Evolutionary conservation across 2,888 invertebrate genomes (phyloP).

Genomic region (Philopedon plagiatum): DNA sequence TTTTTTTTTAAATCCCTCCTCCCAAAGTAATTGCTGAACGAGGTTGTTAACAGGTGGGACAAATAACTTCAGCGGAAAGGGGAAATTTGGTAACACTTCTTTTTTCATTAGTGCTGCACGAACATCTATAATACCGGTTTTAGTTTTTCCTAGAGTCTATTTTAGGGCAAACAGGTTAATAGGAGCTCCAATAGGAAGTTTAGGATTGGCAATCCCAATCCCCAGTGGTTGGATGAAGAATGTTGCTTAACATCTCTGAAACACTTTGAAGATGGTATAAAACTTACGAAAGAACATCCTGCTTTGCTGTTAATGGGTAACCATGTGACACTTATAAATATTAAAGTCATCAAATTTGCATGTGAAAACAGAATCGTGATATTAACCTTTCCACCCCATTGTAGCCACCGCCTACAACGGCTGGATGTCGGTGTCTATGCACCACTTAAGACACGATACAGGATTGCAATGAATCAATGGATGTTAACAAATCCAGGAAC

Average conservation of each 20-base stretch:
- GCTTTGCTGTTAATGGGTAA: conserved; percentile 10
- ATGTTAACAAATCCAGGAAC: conserved; percentile 9
- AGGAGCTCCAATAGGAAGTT: conserved; percentile 25
- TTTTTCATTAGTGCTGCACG: conserved; percentile 17
- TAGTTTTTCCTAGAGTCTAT: conserved; percentile 20
- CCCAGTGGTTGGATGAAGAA: conserved; percentile 14
- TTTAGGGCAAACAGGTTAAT: conserved; percentile 15
- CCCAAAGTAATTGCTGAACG: conserved; percentile 12
- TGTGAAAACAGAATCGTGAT: not conserved
- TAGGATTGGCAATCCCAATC: conserved; percentile 7
- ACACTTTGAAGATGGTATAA: not conserved
- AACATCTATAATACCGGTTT: conserved; percentile 2
- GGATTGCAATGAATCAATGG: conserved; percentile 1
- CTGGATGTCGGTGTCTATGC: conserved; percentile 7
- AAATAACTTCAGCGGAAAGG: conserved; percentile 16
- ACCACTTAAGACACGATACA: not conserved
- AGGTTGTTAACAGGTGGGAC: conserved; percentile 8
- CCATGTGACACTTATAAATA: not conserved
- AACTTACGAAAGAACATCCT: not conserved
- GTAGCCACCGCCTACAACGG: conserved; percentile 8
- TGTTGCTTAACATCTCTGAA: not conserved
- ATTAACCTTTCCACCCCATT: conserved; percentile 9
- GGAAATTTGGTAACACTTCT: conserved; percentile 19
- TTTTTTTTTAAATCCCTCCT: too few relatives aligned
- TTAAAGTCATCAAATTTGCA: not conserved